phyloP scores from a whole-genome alignment of 2,888 invertebrate species.

The Dinocampus coccinellae region DNA sequence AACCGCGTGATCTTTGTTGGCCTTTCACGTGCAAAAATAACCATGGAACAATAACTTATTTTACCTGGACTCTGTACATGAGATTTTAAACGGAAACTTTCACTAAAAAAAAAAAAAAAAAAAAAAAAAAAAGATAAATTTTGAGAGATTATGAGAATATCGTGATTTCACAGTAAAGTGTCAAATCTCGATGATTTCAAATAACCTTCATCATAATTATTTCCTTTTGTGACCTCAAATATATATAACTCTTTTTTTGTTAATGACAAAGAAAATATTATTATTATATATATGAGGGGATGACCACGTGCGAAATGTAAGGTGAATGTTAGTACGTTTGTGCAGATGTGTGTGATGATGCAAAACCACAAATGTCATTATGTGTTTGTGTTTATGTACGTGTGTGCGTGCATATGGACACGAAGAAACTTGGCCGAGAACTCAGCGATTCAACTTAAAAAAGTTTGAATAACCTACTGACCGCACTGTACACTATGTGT shows the following conservation, averaged over 20 bases:
- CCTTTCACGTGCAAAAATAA: conserved; percentile 9
- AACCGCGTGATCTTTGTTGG: conserved; percentile 8
- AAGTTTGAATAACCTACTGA: conserved; percentile 60
- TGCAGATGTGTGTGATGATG: conserved; percentile 50
- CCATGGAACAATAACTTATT: conserved; percentile 46
- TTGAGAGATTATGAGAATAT: not conserved
- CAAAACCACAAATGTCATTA: conserved; percentile 63
- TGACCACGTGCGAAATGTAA: conserved; percentile 39
- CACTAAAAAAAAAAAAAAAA: conserved; percentile 43
- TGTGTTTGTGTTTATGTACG: conserved; percentile 47
- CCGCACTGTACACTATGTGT: conserved; percentile 46
- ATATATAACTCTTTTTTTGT: too few relatives aligned
- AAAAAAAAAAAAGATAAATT: not conserved
- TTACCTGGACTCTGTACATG: conserved; percentile 39
- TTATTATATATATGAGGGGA: conserved; percentile 28
- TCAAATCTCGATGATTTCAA: not conserved
- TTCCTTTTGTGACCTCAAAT: too few relatives aligned
- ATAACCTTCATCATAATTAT: not conserved
- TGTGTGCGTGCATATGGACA: conserved; percentile 28
- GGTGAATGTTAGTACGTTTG: conserved; percentile 8
- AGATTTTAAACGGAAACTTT: conserved; percentile 45
- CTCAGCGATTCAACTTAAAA: conserved; percentile 37
- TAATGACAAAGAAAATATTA: too few relatives aligned
- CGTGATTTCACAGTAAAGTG: not conserved
- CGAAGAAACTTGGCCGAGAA: conserved; percentile 19